These are phyloP conservation scores for Endomychus coccineus DNA, from an alignment of 2,888 invertebrate species.

Conservation along the genomic window DNA sequence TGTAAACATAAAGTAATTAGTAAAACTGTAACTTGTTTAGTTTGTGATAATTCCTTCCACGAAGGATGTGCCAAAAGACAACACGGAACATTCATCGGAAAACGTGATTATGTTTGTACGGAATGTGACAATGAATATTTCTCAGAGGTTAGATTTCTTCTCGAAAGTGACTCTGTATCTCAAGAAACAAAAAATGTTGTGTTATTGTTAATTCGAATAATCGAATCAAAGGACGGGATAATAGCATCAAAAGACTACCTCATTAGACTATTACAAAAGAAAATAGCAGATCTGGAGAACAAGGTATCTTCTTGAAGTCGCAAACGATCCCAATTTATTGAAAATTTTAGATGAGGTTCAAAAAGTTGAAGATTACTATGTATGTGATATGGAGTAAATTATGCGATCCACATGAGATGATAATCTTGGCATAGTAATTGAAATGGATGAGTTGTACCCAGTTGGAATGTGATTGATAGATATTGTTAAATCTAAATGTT, in stretches of 20 bases:
- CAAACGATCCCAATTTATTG: too few relatives aligned
- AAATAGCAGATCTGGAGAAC: conserved; percentile 7
- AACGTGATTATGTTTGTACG: conserved; percentile 11
- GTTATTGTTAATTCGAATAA: conserved; percentile 8
- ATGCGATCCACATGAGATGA: too few relatives aligned
- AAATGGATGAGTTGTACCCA: too few relatives aligned
- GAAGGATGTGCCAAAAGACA: conserved; percentile 11
- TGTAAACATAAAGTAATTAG: conserved; percentile 9
- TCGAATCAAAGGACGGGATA: conserved; percentile 13
- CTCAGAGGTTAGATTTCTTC: conserved; percentile 6
- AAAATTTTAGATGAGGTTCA: too few relatives aligned
- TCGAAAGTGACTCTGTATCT: conserved; percentile 7
- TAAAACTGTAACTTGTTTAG: conserved; percentile 9
- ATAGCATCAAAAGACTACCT: conserved; percentile 10
- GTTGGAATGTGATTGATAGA: too few relatives aligned
- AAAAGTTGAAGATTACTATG: too few relatives aligned
- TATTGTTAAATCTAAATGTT: too few relatives aligned
- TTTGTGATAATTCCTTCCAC: conserved; percentile 11
- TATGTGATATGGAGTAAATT: too few relatives aligned
- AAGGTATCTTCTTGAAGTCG: too few relatives aligned
- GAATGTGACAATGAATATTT: conserved; percentile 12
- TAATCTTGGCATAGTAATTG: too few relatives aligned
- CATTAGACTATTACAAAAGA: conserved; percentile 10
- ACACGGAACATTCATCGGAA: conserved; percentile 10
- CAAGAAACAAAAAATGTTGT: conserved; percentile 12